Conservation (phyloP, 2,113 vertebrate genomes). For the Oryzias javanicus region DNA sequence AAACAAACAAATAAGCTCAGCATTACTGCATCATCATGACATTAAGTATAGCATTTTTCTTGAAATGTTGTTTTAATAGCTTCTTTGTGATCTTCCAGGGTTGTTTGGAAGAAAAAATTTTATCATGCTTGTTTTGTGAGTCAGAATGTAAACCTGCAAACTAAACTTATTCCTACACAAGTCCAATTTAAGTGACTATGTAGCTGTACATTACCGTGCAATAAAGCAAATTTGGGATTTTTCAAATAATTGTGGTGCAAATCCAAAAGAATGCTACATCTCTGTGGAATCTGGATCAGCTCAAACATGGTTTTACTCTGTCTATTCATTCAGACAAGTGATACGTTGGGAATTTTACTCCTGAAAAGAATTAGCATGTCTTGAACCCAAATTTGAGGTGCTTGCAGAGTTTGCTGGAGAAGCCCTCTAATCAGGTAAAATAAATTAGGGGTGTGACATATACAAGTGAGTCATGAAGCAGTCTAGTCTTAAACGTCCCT, state of each 20-base stretch:
- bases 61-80: background rate
- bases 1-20: conserved; percentile 1
- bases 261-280: conserved; percentile 1
- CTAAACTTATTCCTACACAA: background rate
- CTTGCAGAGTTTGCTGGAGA: background rate
- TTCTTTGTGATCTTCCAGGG: background rate
- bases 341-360: conserved; percentile 22
- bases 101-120: conserved; percentile 1
- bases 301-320: conserved; percentile 3
- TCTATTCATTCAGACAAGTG: conserved; percentile 11
- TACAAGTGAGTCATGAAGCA: background rate
- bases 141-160: background rate
- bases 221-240: conserved; percentile 23
- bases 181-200: conserved; percentile 6
- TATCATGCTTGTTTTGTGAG: conserved; percentile 3
- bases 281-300: conserved; percentile 2
- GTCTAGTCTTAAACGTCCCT: conserved; percentile 1
- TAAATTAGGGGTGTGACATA: conserved; percentile 10
- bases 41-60: background rate
- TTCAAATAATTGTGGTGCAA: conserved; percentile 13
- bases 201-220: conserved; percentile 14
- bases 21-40: background rate
- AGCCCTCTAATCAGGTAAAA: conserved; percentile 18
- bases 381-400: conserved; percentile 9
- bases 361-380: conserved; percentile 29